Percentiles rank a stretch among this genome's conserved stretches.
Evolutionary conservation across 1,140 invertebrate species (phyloP).

Genomic region (Vollenhovia emeryi): DNA sequence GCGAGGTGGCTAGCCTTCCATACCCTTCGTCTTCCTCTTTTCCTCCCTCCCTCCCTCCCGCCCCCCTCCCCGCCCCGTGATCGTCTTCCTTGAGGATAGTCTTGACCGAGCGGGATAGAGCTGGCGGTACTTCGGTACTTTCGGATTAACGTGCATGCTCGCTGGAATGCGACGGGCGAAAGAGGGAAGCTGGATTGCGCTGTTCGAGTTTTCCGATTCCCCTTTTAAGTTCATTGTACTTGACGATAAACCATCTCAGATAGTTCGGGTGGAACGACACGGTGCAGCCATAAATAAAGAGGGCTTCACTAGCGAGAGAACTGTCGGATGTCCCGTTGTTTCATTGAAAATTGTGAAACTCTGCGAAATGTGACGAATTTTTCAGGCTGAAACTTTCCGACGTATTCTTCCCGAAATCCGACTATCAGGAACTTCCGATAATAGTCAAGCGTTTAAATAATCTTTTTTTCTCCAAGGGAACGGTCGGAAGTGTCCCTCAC

Average conservation of each 20-base stretch:
- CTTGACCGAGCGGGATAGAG: conserved; percentile 30
- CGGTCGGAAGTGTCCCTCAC: too few species aligned
- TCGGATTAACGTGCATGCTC: conserved; percentile 64
- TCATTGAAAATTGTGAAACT: not conserved
- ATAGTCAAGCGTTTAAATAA: conserved; percentile 7
- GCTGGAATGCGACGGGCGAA: conserved; percentile 48
- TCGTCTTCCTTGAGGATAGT: not conserved
- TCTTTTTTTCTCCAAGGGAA: not conserved
- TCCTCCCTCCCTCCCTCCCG: conserved; percentile 38
- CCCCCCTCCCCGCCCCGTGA: not conserved
- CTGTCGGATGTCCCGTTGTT: not conserved
- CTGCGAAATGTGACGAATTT: not conserved
- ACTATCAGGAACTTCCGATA: not conserved
- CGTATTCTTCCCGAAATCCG: not conserved
- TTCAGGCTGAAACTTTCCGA: not conserved
- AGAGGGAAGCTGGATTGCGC: conserved; percentile 45
- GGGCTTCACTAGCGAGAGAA: not conserved
- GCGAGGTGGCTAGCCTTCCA: conserved; percentile 58
- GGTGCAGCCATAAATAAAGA: not conserved
- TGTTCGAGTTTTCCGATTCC: conserved; percentile 33
- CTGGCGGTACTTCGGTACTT: conserved; percentile 34
- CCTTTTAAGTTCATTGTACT: conserved; percentile 7
- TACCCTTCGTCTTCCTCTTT: conserved; percentile 41
- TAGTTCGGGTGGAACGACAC: conserved; percentile 3
- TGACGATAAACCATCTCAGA: not conserved